Conservation (phyloP, 2,113 vertebrate species). For the Ameiurus melas region DNA sequence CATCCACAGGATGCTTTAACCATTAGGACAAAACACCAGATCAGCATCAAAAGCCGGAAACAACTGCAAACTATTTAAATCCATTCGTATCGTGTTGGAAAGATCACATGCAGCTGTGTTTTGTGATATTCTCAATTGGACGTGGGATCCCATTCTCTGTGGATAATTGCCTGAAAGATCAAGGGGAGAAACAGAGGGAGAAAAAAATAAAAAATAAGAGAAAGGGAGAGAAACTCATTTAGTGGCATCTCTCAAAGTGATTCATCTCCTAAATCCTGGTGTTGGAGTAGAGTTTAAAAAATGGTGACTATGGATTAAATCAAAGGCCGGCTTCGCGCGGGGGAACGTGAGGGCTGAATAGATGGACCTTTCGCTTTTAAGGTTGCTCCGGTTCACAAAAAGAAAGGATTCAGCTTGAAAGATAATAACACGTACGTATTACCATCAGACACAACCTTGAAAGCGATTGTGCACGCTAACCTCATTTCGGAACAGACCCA, state of each 20-base stretch:
- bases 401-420: slow-evolving; percentile 32
- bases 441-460: background rate
- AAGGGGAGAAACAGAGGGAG: background rate
- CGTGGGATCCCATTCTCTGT: slow-evolving; percentile 55
- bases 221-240: slow-evolving; percentile 68
- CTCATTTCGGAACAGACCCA: background rate
- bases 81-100: slow-evolving; percentile 31
- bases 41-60: slow-evolving; percentile 37
- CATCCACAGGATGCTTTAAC: slow-evolving; percentile 20
- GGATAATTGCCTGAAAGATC: slow-evolving; percentile 56
- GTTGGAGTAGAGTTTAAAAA: slow-evolving; percentile 65
- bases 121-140: slow-evolving; percentile 52
- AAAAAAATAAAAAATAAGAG: no score
- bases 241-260: slow-evolving; percentile 72
- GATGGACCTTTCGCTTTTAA: slow-evolving; percentile 19
- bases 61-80: slow-evolving; percentile 9
- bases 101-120: slow-evolving; percentile 32
- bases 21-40: slow-evolving; percentile 6
- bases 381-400: slow-evolving; percentile 33
- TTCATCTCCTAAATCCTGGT: slow-evolving; percentile 73
- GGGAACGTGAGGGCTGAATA: slow-evolving; percentile 18
- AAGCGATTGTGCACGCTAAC: slow-evolving; percentile 10
- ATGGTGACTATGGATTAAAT: slow-evolving; percentile 69
- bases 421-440: slow-evolving; percentile 20
- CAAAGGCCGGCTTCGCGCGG: slow-evolving; percentile 62